Base-by-base conservation (phyloP, 2,113 vertebrate species). In the Ophiodon elongatus region DNA sequence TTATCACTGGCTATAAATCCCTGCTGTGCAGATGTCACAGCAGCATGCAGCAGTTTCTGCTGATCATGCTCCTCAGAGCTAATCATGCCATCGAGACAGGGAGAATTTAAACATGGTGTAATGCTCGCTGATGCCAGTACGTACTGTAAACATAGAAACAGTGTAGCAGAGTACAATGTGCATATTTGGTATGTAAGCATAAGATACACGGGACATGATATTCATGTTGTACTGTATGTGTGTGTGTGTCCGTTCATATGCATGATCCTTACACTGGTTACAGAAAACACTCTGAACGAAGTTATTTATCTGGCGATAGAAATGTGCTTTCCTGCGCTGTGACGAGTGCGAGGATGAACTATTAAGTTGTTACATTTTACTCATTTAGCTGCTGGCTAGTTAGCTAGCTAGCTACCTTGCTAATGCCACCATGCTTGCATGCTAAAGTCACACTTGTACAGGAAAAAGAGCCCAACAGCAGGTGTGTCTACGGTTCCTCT, bases 1-100 rank as follows among this genome's bases (percentile, higher is more conserved):
- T 93, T 92, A 93, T 93, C 88, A 80, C 78, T 84, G 83, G 83
- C 91, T 89, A 91, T 95, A 94, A 95, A 95, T 94, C 83, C 85
- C 41, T 6, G 54, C 45, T 59, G 29, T 74, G 78, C 84, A 80
- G 77, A 91, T 73, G 65, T 68, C 35, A 68, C 66, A 70, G 75
- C 72, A 13, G n/a, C 79, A 17, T 64, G 81, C 39, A 56, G 79
- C 59, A 2, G 76, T 82, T 82, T 84, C 76, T 84, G 84, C 84
- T 91, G 88, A 92, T 93, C 71, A 75, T 60, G 60, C 86, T 87
- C 50, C 83, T 91, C 75, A 67, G 74, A 72, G 78, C 77, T 89
- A 83, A 92, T 94, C 87, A 87, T 82, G 25, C 59, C 63, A 87
- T 62, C 2, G 9, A 86, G 81, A 76, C 68, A 73, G 54, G 43